Conservation (phyloP, 2,888 invertebrate genomes). For the Lepidochitona cinerea region DNA sequence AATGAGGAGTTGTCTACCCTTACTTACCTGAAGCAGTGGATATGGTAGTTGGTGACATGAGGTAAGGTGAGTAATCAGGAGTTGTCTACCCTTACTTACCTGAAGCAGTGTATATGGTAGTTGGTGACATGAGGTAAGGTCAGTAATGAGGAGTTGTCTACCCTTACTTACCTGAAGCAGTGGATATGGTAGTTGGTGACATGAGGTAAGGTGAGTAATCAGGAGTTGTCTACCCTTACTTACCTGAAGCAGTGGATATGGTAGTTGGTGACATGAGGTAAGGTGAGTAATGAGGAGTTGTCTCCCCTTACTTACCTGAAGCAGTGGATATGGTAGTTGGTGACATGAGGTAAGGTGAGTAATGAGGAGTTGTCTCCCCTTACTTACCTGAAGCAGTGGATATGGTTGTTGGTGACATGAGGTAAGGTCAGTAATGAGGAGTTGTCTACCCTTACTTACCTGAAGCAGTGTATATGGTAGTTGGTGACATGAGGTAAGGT, state of each 20-base stretch:
- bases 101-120: not conserved
- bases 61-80: not conserved
- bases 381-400: constrained; percentile 56
- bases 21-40: not conserved
- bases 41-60: not conserved
- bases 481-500: constrained; percentile 84
- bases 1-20: not conserved
- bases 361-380: constrained; percentile 60
- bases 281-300: no score
- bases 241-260: not conserved
- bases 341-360: no score
- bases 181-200: not conserved
- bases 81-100: not conserved
- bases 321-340: constrained; percentile 70
- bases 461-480: constrained; percentile 70
- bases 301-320: constrained; percentile 24
- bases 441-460: constrained; percentile 67
- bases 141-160: not conserved
- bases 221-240: not conserved
- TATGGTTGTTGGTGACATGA: constrained; percentile 77
- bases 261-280: no score
- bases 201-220: not conserved
- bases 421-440: no score
- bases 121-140: not conserved
- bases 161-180: not conserved